Evolutionary conservation across 1,140 invertebrate species (phyloP).

Genomic region (Acromyrmex echinatior): DNA sequence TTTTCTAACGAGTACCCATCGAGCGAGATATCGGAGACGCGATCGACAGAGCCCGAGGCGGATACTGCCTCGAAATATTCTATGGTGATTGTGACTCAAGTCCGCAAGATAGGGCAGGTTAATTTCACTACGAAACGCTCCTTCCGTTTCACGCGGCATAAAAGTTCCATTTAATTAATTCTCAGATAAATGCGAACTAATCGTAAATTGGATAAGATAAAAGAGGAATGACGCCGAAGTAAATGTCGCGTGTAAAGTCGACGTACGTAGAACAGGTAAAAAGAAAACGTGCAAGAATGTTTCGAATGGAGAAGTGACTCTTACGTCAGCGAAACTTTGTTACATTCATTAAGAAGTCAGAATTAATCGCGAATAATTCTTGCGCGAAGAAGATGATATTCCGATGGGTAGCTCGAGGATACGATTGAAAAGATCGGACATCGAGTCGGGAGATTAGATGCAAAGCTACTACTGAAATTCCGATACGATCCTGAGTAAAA

Average conservation of each 20-base stretch:
- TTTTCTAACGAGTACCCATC: conserved; percentile 79
- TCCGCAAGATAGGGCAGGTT: not conserved
- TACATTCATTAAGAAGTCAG: conserved; percentile 15
- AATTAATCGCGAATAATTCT: conserved; percentile 36
- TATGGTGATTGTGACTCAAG: conserved; percentile 38
- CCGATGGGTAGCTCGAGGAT: not conserved
- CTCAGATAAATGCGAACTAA: conserved; percentile 37
- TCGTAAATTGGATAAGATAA: conserved; percentile 13
- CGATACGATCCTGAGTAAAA: conserved; percentile 12
- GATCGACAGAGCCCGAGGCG: conserved; percentile 61
- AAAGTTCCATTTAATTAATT: conserved; percentile 53
- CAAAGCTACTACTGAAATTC: conserved; percentile 12
- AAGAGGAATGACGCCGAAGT: conserved; percentile 1
- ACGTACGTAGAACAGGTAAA: not conserved
- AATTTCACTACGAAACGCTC: conserved; percentile 20
- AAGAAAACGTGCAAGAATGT: conserved; percentile 13
- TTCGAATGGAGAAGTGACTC: not conserved
- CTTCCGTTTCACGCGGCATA: conserved; percentile 30
- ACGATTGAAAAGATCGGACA: not conserved
- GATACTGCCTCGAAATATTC: conserved; percentile 60
- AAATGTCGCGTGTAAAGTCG: not conserved
- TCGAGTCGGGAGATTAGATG: not conserved
- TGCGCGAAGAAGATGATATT: not conserved
- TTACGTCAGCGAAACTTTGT: not conserved
- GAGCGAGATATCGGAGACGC: conserved; percentile 47